These are phyloP conservation scores for Actinia tenebrosa DNA, from an alignment of 64 coral and sea anemone genomes.

Conservation along the genomic window DNA sequence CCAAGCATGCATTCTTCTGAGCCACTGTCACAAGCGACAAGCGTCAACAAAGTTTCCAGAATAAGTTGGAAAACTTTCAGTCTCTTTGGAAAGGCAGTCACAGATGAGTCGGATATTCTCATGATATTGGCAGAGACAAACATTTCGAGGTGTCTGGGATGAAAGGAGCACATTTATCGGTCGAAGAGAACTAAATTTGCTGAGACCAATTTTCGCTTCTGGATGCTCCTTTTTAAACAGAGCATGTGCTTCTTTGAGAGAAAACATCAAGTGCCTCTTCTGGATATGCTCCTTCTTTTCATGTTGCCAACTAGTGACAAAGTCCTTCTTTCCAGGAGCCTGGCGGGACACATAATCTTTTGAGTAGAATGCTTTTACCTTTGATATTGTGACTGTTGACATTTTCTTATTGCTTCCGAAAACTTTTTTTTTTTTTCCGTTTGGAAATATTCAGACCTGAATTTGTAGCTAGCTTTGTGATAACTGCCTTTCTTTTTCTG, in stretches of 20 bases:
- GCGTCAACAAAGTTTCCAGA: constrained; percentile 48
- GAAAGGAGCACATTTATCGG: constrained; percentile 53
- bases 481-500: constrained; percentile 45
- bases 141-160: constrained; percentile 44
- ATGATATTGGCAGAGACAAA: constrained; percentile 60
- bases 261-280: constrained; percentile 61
- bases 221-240: constrained; percentile 62
- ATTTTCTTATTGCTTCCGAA: background rate
- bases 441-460: background rate
- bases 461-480: constrained; percentile 25
- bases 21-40: constrained; percentile 23
- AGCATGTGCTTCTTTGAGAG: constrained; percentile 33
- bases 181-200: background rate
- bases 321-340: constrained; percentile 39
- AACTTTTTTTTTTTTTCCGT: background rate
- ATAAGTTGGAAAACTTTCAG: constrained; percentile 25
- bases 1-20: constrained; percentile 48
- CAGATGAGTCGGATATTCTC: constrained; percentile 48
- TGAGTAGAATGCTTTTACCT: background rate
- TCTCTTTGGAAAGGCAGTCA: constrained; percentile 44
- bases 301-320: constrained; percentile 50
- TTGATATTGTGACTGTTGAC: background rate
- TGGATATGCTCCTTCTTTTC: constrained; percentile 50
- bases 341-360: background rate
- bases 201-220: constrained; percentile 34